Evolutionary conservation across 92 coral and sea anemone species (phyloP), one percentile per base, ranked within the genome.

Genomic region (Zoanthus gigantus): DNA sequence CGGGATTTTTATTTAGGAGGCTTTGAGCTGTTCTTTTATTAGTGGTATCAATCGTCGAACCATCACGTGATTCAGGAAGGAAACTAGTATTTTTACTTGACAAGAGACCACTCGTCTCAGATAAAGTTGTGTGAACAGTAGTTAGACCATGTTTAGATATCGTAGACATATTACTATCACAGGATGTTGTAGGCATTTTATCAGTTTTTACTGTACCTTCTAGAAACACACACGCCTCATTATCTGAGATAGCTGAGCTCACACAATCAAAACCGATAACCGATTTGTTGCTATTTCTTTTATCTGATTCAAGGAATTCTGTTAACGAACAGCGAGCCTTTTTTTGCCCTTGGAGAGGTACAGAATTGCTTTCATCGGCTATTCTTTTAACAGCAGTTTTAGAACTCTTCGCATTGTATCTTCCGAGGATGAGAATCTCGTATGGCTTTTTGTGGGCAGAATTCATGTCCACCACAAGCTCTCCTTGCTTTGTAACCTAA

Each of bases 381-480:
- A 34, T 34, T 32, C 78, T 61, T 34, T 76, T 86, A 6, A 2
- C 29, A 13, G 0, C 15, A 29, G 84, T 65, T 12, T 18, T 7
- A 42, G 6, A 18, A 0, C n/a, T 2, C 9, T n/a, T 71, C 2
- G 71, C 77, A 3, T 9, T 75, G 90, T 87, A 94, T 73, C 91
- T 89, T 23, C 99, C 99, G 48, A 97, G 80, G 60, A 97, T 76
- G 32, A 97, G 86, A 7, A 94, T 93, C 80, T 97, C 99, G 71
- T 97, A 97, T 29, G 99, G 99, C 81, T 95, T 97, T 73, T 97
- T 97, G 89, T 97, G 99, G 13, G 91, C 81, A 32, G 99, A 97
- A 82, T 95, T 94, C 77, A 97, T 71, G 87, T 91, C 97, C 74
- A 93, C 88, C 31, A 97, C 98, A 81, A 93, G 76, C 74, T 97